Conservation (phyloP, 2,113 vertebrate genomes). For the Eurystomus gularis region DNA sequence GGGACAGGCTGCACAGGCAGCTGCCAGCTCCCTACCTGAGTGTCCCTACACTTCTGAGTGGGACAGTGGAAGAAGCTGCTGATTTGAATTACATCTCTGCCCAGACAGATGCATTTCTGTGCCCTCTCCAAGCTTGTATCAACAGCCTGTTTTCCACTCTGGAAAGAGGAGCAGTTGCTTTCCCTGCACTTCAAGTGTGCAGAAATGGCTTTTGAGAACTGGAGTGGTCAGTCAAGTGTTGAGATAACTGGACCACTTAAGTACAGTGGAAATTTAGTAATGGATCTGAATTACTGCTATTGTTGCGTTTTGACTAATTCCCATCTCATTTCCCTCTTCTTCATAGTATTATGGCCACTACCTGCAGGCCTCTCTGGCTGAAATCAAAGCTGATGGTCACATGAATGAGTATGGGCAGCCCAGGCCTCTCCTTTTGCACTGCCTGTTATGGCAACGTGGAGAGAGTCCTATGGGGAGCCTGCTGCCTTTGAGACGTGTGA, state of each 20-base stretch:
- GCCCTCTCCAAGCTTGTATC: neutral
- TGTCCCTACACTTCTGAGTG: neutral
- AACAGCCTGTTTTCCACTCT: neutral
- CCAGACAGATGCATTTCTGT: neutral
- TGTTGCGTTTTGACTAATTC: neutral
- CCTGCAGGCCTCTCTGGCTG: neutral
- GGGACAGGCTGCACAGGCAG: neutral
- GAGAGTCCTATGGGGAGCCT: rapidly evolving
- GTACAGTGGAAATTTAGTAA: neutral
- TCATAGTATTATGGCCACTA: neutral
- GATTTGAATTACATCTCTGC: neutral
- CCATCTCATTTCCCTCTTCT: neutral
- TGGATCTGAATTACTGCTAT: neutral
- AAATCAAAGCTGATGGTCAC: neutral
- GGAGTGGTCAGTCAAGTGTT: neutral
- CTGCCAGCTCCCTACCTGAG: neutral
- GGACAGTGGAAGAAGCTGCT: neutral
- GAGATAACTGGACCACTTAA: neutral
- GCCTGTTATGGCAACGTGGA: rapidly evolving
- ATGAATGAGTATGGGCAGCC: neutral
- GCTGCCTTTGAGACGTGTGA: neutral
- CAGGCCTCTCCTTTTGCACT: neutral
- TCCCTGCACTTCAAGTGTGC: rapidly evolving
- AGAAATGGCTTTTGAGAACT: neutral
- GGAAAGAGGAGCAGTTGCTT: neutral